These are phyloP conservation scores for Tragelaphus strepsiceros DNA, from an alignment of 2,113 vertebrate species.

Conservation along the genomic window DNA sequence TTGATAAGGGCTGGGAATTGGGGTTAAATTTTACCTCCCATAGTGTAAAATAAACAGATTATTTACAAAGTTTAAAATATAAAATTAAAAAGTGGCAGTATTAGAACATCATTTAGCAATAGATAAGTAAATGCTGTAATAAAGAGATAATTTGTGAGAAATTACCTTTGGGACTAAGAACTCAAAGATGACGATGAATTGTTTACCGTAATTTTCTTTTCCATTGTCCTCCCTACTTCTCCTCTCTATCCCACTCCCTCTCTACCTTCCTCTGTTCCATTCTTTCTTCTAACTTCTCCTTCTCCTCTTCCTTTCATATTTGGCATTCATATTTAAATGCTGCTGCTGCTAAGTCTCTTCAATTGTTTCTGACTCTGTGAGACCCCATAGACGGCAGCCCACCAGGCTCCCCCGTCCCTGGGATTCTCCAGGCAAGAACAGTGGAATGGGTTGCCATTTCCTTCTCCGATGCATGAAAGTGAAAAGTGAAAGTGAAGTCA, in stretches of 20 bases:
- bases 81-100: not conserved
- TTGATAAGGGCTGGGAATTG: not conserved
- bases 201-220: not conserved
- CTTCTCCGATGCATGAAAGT: too few relatives aligned
- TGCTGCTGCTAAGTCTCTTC: too few relatives aligned
- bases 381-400: rapidly evolving
- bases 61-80: not conserved
- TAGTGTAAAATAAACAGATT: not conserved
- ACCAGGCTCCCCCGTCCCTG: too few relatives aligned
- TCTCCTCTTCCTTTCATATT: not conserved
- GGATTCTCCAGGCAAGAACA: too few relatives aligned
- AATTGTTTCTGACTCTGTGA: too few relatives aligned
- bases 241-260: rapidly evolving
- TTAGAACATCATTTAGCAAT: not conserved
- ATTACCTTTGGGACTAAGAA: not conserved
- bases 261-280: not conserved
- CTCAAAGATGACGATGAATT: too few relatives aligned
- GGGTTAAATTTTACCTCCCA: not conserved
- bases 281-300: not conserved
- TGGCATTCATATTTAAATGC: not conserved
- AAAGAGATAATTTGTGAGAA: not conserved
- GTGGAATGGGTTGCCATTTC: too few relatives aligned
- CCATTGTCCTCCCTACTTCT: not conserved
- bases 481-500: too few relatives aligned
- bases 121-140: not conserved